Percentiles rank a stretch among this genome's conserved stretches.
phyloP scores from a whole-genome alignment of 2,888 invertebrate species.

The Pammene aurita region DNA sequence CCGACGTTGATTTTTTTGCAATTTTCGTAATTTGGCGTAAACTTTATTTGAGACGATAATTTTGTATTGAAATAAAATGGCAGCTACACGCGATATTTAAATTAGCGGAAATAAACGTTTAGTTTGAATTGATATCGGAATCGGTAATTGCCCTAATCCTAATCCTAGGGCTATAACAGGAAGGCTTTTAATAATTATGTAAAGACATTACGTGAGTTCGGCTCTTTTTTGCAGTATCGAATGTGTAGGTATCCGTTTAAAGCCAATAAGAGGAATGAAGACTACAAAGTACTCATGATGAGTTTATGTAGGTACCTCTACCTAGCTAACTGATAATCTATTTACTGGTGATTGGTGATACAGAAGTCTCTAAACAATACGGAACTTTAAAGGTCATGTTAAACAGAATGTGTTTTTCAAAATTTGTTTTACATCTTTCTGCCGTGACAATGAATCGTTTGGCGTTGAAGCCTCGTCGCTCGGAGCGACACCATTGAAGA shows the following conservation, averaged over 20 bases:
- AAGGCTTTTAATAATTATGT: neutral
- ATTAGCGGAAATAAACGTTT: conserved; percentile 58
- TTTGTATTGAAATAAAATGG: conserved; percentile 48
- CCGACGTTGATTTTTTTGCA: conserved; percentile 53
- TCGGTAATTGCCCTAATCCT: conserved; percentile 22
- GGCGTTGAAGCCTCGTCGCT: conserved; percentile 33
- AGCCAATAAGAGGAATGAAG: too few relatives aligned
- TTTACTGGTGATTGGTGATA: neutral
- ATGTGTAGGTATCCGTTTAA: too few relatives aligned
- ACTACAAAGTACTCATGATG: too few relatives aligned
- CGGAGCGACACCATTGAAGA: conserved; percentile 30
- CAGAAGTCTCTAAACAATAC: neutral
- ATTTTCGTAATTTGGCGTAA: conserved; percentile 62
- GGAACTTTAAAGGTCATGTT: neutral
- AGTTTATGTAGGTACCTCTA: too few relatives aligned
- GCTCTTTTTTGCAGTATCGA: too few relatives aligned
- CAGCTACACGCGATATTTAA: conserved; percentile 47
- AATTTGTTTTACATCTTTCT: neutral
- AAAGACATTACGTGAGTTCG: neutral
- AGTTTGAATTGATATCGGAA: conserved; percentile 42
- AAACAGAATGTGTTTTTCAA: neutral
- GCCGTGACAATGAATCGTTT: conserved; percentile 21
- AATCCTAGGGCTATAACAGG: conserved; percentile 9
- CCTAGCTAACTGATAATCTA: neutral
- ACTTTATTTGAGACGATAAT: conserved; percentile 53